phyloP scores from a whole-genome alignment of 1,140 invertebrate species.

The Drosophila pruinosa region DNA sequence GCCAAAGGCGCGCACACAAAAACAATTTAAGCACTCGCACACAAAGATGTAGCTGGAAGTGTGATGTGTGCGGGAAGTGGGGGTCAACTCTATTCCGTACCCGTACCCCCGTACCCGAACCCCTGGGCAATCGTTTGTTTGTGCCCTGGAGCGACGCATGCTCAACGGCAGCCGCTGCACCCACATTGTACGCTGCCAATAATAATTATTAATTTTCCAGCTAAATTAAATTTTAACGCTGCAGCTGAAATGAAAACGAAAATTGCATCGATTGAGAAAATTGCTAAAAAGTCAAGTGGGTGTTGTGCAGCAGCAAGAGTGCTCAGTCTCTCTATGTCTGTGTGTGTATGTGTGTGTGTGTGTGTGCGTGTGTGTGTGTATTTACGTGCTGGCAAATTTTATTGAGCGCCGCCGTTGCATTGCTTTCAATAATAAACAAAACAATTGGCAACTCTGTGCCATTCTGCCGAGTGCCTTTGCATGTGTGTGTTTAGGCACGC shows the following conservation, averaged over 20 bases:
- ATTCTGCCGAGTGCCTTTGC: neutral
- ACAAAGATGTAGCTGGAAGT: neutral
- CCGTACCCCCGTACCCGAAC: neutral
- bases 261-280: slow-evolving; percentile 74
- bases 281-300: slow-evolving; percentile 47
- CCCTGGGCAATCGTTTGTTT: slow-evolving; percentile 12
- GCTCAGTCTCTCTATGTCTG: neutral
- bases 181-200: slow-evolving; percentile 66
- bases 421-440: slow-evolving; percentile 59
- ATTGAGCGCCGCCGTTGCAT: slow-evolving; percentile 37
- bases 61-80: neutral
- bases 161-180: slow-evolving; percentile 47
- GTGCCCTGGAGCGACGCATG: slow-evolving; percentile 37
- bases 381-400: slow-evolving; percentile 31
- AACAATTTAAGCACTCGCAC: slow-evolving; percentile 52
- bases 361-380: neutral
- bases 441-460: slow-evolving; percentile 30
- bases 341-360: neutral
- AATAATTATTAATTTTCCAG: slow-evolving; percentile 81
- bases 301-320: slow-evolving; percentile 12
- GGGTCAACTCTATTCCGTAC: neutral
- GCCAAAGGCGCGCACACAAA: slow-evolving; percentile 62
- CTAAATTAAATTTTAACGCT: slow-evolving; percentile 77
- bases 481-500: slow-evolving; percentile 1
- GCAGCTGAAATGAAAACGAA: slow-evolving; percentile 68